Evolutionary conservation across 2,888 invertebrate genomes (phyloP).

Genomic region (Salpingus planirostris): DNA sequence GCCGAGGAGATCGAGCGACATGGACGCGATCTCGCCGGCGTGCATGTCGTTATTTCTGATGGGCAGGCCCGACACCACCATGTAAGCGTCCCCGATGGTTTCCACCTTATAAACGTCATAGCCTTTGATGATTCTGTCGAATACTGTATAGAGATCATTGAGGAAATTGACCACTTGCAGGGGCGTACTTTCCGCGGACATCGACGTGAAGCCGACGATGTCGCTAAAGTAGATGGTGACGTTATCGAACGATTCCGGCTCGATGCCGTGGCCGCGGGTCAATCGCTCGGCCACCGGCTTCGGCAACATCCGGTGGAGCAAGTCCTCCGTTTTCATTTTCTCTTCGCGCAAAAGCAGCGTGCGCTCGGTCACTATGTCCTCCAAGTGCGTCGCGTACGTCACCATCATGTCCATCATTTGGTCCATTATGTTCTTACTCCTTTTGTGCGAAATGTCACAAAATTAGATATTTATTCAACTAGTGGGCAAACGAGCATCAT

Average conservation of each 20-base stretch:
- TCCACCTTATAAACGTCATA: slow-evolving; percentile 98
- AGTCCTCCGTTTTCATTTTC: slow-evolving; percentile 87
- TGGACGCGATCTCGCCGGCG: slow-evolving; percentile 88
- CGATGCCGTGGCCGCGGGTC: slow-evolving; percentile 80
- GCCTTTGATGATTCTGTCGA: slow-evolving; percentile 91
- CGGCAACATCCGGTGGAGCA: slow-evolving; percentile 89
- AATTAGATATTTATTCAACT: too few species aligned
- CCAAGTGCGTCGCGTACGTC: slow-evolving; percentile 89
- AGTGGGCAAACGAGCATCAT: too few species aligned
- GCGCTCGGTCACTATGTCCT: slow-evolving; percentile 86
- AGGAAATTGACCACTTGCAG: slow-evolving; percentile 87
- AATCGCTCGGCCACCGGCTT: slow-evolving; percentile 82
- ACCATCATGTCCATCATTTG: slow-evolving; percentile 99
- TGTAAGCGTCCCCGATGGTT: slow-evolving; percentile 81
- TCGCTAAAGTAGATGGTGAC: slow-evolving; percentile 97
- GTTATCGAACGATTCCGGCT: slow-evolving; percentile 86
- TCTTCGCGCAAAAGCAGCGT: slow-evolving; percentile 84
- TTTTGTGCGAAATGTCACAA: too few species aligned
- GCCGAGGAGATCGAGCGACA: slow-evolving; percentile 78
- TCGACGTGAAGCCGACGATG: slow-evolving; percentile 92
- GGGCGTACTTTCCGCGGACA: slow-evolving; percentile 91
- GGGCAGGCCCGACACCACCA: slow-evolving; percentile 80
- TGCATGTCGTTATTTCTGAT: slow-evolving; percentile 76
- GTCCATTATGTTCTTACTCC: slow-evolving; percentile 87
- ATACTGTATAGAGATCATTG: slow-evolving; percentile 95